Evolutionary conservation across 2,113 vertebrate genomes (phyloP).

Genomic region (Dipodomys merriami): DNA sequence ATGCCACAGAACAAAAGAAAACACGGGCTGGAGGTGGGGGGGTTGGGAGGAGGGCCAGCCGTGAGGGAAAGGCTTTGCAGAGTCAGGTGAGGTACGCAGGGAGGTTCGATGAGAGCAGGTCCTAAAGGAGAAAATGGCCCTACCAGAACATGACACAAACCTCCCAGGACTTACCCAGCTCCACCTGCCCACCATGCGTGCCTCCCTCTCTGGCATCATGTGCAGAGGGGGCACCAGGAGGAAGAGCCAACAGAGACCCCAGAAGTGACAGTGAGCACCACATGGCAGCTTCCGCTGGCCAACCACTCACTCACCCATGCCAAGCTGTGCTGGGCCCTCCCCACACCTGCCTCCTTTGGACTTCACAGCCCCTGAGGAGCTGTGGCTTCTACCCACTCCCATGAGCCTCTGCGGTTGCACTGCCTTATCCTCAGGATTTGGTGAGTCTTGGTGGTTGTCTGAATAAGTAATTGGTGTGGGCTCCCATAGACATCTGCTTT

Average conservation of each 20-base stretch:
- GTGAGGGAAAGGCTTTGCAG: not conserved
- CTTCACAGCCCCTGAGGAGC: not conserved
- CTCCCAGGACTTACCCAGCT: not conserved
- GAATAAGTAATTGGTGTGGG: not conserved
- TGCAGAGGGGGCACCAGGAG: not conserved
- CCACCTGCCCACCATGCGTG: not conserved
- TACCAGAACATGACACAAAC: not conserved
- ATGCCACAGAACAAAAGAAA: fast-evolving
- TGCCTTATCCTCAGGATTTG: not conserved
- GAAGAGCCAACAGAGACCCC: not conserved
- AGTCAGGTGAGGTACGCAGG: not conserved
- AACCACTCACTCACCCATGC: not conserved
- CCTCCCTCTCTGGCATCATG: not conserved
- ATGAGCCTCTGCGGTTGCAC: fast-evolving
- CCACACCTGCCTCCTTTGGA: fast-evolving
- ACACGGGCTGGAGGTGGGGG: not conserved
- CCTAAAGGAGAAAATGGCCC: not conserved
- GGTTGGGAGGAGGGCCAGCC: too few species aligned
- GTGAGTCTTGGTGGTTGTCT: not conserved
- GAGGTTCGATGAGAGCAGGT: not conserved
- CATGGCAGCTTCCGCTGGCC: not conserved
- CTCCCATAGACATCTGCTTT: not conserved
- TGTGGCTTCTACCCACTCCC: not conserved
- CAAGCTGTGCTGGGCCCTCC: too few species aligned
- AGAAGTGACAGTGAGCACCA: not conserved